These are phyloP conservation scores for Aphelenchoides fujianensis DNA, from an alignment of 1,140 invertebrate genomes.

Conservation along the genomic window DNA sequence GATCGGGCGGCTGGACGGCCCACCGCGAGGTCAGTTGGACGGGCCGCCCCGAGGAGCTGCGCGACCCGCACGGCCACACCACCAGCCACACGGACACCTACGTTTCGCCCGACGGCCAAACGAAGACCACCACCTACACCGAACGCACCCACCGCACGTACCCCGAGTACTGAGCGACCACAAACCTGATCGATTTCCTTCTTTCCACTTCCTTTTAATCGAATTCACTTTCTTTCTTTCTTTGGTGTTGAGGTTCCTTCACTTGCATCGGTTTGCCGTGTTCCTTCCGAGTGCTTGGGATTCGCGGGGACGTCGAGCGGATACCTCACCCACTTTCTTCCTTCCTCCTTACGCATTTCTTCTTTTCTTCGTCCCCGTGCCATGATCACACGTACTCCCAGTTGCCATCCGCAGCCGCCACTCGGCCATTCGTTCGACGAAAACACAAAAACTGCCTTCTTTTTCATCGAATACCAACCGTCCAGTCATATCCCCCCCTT, in stretches of 20 bases:
- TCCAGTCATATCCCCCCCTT: too few species aligned
- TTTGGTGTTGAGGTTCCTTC: not conserved
- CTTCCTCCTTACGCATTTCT: not conserved
- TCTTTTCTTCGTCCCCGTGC: not conserved
- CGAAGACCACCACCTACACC: constrained; percentile 30
- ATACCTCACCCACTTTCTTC: not conserved
- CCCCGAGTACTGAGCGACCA: not conserved
- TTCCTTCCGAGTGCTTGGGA: not conserved
- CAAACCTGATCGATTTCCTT: too few species aligned
- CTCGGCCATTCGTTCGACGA: too few species aligned
- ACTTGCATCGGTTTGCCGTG: not conserved
- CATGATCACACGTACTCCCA: too few species aligned
- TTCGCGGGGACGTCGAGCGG: too few species aligned
- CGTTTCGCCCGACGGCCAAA: constrained; percentile 23
- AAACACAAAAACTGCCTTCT: too few species aligned
- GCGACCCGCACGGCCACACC: constrained; percentile 25
- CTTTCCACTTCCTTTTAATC: too few species aligned
- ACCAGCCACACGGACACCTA: constrained; percentile 16
- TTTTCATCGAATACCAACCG: too few species aligned
- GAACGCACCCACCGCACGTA: constrained; percentile 14
- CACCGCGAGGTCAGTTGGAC: constrained; percentile 47
- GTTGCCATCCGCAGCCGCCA: too few species aligned
- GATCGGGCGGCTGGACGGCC: constrained; percentile 12
- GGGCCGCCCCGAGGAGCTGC: constrained; percentile 43
- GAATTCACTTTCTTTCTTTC: not conserved